Base-by-base conservation (phyloP, 2,888 invertebrate species). In the Corythucha ciliata region DNA sequence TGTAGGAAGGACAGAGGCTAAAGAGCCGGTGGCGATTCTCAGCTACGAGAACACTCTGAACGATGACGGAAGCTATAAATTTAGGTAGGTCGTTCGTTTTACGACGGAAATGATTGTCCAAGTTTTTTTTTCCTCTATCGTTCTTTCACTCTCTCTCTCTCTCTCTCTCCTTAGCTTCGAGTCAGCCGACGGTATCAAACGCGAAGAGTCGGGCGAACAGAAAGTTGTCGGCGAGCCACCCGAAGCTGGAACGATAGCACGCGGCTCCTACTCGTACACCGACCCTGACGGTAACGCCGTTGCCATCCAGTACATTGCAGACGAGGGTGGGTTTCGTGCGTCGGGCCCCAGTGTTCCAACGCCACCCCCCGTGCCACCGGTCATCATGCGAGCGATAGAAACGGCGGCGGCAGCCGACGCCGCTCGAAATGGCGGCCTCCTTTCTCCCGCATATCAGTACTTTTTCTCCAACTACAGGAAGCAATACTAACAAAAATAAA, bases 161-260 rank as follows among this genome's bases (percentile, higher is more conserved):
- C n/a, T n/a, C n/a, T n/a, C n/a, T n/a, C n/a, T n/a, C n/a, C n/a
- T n/a, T 62, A 79, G 79, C 60, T 84, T 81, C 61, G 82, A 83
- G 67, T 80, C 83, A 41, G 82, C 78, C 20, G 83, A 84, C 62
- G 83, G 83, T 12, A 84, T 84, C 57, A 72, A 73, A 12, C 81
- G 76, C 0, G 76, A 82, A 60, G 83, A 84, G 63, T 73, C 75
- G 57, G 83, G 83, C 4, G 80, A 74, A 66, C 67, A 82, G 59
- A 83, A 82, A 68, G 80, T 81, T 62, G 50, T 55, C 22, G 62
- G 61, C 6, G 56, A 59, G 22, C 68, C 72, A 16, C 76, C 79
- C 59, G 79, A 80, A 25, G 80, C 78, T 60, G 76, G 77, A 0
- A 74, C 81, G 60, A 76, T 78, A 1, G 81, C 81, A 3, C 77